Conservation (phyloP, 2,888 invertebrate species). For the Geophilus truncorum region DNA sequence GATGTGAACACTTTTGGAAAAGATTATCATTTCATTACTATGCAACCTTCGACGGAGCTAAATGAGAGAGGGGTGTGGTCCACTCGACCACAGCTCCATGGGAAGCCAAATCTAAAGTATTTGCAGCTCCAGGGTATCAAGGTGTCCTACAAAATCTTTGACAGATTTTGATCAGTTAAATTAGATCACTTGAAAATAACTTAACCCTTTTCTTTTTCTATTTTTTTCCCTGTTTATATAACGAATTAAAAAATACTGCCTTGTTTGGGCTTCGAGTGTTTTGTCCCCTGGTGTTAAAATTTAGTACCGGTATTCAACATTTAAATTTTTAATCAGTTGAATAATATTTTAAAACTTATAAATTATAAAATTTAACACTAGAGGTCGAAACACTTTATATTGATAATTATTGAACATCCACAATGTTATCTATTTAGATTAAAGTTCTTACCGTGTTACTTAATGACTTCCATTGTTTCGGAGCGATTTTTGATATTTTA, state of each 20-base stretch:
- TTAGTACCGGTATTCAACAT: too few relatives aligned
- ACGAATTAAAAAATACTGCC: background rate
- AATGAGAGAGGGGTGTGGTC: slow-evolving; percentile 19
- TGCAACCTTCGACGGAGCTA: slow-evolving; percentile 12
- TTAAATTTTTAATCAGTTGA: too few relatives aligned
- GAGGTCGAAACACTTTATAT: too few relatives aligned
- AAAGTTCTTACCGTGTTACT: slow-evolving; percentile 74
- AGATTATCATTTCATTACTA: slow-evolving; percentile 27
- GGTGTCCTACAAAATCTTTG: slow-evolving; percentile 21
- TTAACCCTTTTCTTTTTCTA: background rate
- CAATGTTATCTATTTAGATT: background rate
- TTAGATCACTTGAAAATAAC: background rate
- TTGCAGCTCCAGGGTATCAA: background rate
- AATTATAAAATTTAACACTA: too few relatives aligned
- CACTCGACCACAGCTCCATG: slow-evolving; percentile 3
- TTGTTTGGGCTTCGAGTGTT: too few relatives aligned
- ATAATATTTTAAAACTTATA: too few relatives aligned
- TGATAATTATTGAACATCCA: too few relatives aligned
- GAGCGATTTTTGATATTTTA: slow-evolving; percentile 93
- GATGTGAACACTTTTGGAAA: background rate
- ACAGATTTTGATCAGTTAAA: slow-evolving; percentile 14
- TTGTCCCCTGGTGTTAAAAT: too few relatives aligned
- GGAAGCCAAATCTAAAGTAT: background rate
- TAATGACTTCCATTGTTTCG: slow-evolving; percentile 92
- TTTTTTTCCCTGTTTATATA: background rate